Evolutionary conservation across 2,888 invertebrate species (phyloP).

Genomic region (Melinaea menophilus): DNA sequence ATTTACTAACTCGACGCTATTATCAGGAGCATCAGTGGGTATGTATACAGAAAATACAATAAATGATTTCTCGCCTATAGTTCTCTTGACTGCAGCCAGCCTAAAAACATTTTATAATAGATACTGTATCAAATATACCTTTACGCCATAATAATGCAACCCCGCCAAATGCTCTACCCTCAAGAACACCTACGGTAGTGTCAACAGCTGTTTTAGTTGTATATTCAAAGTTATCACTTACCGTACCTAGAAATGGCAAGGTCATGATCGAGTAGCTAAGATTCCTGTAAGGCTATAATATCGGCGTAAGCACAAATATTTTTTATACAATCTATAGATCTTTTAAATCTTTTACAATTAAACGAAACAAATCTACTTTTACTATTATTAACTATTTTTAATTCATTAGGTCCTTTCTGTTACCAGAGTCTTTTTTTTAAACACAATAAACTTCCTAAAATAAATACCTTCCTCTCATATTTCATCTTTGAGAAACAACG

Average conservation of each 20-base stretch:
- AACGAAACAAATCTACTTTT: slow-evolving; percentile 8
- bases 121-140: slow-evolving; percentile 17
- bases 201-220: slow-evolving; percentile 18
- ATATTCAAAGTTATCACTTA: slow-evolving; percentile 9
- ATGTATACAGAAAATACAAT: slow-evolving; percentile 26
- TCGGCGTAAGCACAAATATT: slow-evolving; percentile 14
- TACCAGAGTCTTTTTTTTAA: slow-evolving; percentile 6
- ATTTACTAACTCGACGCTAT: slow-evolving; percentile 19
- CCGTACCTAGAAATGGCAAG: slow-evolving; percentile 10
- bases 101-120: slow-evolving; percentile 32
- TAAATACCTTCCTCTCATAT: slow-evolving; percentile 10
- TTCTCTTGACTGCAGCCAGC: slow-evolving; percentile 25
- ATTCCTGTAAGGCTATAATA: slow-evolving; percentile 22
- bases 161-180: slow-evolving; percentile 20
- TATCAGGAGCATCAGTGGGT: slow-evolving; percentile 19
- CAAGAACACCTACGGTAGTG: slow-evolving; percentile 15
- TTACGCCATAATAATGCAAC: slow-evolving; percentile 25
- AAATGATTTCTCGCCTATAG: slow-evolving; percentile 12
- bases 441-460: slow-evolving; percentile 10
- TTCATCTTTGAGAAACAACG: slow-evolving; percentile 16
- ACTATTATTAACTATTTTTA: too few species aligned
- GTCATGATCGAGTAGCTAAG: slow-evolving; percentile 21
- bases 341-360: slow-evolving; percentile 22
- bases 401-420: background rate
- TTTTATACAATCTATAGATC: slow-evolving; percentile 16